Base-by-base conservation (phyloP, 2,113 vertebrate species). In the Dasypus novemcinctus region DNA sequence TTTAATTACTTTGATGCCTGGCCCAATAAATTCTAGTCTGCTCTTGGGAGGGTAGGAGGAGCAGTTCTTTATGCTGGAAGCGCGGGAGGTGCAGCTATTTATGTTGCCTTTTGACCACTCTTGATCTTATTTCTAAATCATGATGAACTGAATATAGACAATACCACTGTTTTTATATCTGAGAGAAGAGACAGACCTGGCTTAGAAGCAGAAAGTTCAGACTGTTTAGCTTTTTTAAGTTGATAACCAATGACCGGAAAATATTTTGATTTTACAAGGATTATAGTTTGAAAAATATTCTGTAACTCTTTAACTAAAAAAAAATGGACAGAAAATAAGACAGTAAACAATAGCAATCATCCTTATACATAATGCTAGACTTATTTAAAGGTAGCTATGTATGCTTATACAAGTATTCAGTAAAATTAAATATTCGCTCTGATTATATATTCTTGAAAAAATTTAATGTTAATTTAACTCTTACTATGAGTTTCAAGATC, bases 211-310 rank as follows among this genome's bases (percentile, higher is more conserved):
- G 31, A 66, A 66, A n/a, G 15, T 2, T n/a, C 64, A 66, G 64
- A n/a, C 2, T 66, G 64, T n/a, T 66, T 66, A 31, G 1, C 64
- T 66, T 33, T 64, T 64, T 64, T 64, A 12, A 64, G 29, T 64
- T 64, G 63, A 31, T 64, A 64, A 64, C 31, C 6, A 66, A 4
- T 66, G 6, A 66, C n/a, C 31, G 17, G 25, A 66, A 66, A 17
- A 27, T 66, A 66, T 69, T 69, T 11, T 69, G 68, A 69, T 66
- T 66, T 69, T 46, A 27, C 38, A 89, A 81, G 49, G 81, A 81
- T 74, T 90, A 92, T 84, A 54, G 80, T 90, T 86, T 92, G 27
- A 92, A 92, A 59, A 80, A 74, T 76, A n/a, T 49, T 81, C n/a
- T 69, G 18, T 36, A 93, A 93, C 10, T 46, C 33, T 87, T 41